A percentile compares a stretch with the other conserved stretches of the same genome.
Evolutionary conservation across 2,797 vertebrate species (phyloP).

Genomic region (Syncerus caffer): DNA sequence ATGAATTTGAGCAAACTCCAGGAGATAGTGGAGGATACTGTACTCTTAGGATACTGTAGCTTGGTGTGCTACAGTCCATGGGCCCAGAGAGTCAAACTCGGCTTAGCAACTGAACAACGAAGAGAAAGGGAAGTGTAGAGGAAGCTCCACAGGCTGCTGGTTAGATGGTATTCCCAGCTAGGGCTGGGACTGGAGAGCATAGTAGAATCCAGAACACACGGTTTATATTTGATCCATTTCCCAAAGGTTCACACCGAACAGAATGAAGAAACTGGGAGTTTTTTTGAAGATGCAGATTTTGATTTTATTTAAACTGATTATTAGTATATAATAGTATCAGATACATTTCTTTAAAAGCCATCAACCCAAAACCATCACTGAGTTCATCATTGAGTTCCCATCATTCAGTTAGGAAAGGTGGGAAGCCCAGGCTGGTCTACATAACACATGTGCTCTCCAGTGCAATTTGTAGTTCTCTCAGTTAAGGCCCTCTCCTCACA

Average conservation of each 20-base stretch:
- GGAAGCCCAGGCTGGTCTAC: not conserved
- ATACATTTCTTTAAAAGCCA: not conserved
- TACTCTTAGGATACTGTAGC: not conserved
- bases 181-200: not conserved
- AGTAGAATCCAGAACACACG: not conserved
- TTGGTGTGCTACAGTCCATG: not conserved
- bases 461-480: not conserved
- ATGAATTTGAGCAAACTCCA: not conserved
- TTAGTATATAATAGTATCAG: not conserved
- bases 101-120: not conserved
- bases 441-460: not conserved
- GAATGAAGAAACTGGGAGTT: not conserved
- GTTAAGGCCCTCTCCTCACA: no score
- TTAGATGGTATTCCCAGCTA: not conserved
- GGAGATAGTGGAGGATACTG: not conserved
- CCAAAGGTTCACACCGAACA: not conserved
- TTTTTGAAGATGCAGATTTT: not conserved
- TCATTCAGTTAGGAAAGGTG: not conserved
- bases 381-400: no score
- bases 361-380: not conserved
- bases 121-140: not conserved
- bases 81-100: not conserved
- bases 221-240: not conserved
- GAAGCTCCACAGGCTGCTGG: not conserved
- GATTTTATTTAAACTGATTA: conserved; percentile 51